phyloP scores from a whole-genome alignment of 2,113 vertebrate species.

The Isurus oxyrinchus region DNA sequence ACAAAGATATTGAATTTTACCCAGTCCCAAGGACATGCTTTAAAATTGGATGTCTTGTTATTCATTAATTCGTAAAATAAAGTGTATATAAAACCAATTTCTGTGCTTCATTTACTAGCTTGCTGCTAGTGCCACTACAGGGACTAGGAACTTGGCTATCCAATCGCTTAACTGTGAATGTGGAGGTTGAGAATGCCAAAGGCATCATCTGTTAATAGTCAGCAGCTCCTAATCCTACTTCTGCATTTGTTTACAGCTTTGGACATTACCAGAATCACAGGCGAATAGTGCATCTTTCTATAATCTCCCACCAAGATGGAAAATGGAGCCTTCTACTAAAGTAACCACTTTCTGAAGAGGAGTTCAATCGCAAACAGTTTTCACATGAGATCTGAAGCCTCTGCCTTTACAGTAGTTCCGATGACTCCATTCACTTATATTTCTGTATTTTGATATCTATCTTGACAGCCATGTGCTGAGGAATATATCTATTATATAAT shows the following conservation, averaged over 20 bases:
- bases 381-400: not conserved
- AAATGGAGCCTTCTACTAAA: not conserved
- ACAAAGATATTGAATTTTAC: not conserved
- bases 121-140: not conserved
- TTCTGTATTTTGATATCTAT: not conserved
- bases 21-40: not conserved
- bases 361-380: not conserved
- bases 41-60: not conserved
- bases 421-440: not conserved
- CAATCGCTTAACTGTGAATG: not conserved
- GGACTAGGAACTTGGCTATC: not conserved
- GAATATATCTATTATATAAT: not conserved
- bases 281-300: not conserved
- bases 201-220: not conserved
- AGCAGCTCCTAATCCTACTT: not conserved
- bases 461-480: not conserved
- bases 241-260: not conserved
- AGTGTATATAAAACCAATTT: not conserved
- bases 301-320: not conserved
- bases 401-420: not conserved
- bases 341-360: slow-evolving; percentile 11
- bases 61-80: not conserved
- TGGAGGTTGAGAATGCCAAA: not conserved
- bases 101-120: not conserved
- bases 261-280: not conserved